These are phyloP conservation scores for Lichenostomus cassidix DNA, from an alignment of 2,113 vertebrate genomes.

Conservation along the genomic window DNA sequence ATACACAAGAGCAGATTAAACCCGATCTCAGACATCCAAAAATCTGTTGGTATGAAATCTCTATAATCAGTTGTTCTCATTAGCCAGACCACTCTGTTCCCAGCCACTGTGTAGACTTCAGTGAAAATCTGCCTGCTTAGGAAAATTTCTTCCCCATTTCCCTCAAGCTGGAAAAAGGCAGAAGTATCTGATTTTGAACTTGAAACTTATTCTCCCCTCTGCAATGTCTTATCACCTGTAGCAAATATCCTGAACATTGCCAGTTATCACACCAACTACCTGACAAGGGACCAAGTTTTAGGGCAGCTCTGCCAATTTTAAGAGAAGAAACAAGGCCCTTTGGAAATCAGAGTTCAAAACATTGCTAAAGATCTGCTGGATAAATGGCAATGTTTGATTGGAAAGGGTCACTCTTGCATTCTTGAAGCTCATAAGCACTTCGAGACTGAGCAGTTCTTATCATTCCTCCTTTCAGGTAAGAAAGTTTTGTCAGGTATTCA, in stretches of 20 bases:
- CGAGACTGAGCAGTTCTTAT: neutral
- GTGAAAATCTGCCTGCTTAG: neutral
- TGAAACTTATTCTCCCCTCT: neutral
- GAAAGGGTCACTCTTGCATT: neutral
- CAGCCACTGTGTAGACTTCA: neutral
- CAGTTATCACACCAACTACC: neutral
- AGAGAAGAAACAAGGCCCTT: neutral
- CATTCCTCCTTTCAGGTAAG: neutral
- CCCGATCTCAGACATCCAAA: neutral
- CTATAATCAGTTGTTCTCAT: rapidly evolving
- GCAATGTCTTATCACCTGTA: neutral
- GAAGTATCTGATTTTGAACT: neutral
- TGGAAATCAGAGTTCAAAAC: neutral
- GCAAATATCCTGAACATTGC: neutral
- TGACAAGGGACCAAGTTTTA: neutral
- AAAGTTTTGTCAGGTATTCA: neutral
- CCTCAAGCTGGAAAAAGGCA: neutral
- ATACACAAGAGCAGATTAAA: neutral
- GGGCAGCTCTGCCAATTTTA: neutral
- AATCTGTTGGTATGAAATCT: neutral
- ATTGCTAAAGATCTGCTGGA: neutral
- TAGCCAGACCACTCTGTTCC: neutral
- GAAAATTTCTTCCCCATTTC: neutral
- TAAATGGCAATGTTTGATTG: neutral
- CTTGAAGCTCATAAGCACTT: neutral